phyloP scores from a whole-genome alignment of 2,797 vertebrate species.

The Molothrus ater region DNA sequence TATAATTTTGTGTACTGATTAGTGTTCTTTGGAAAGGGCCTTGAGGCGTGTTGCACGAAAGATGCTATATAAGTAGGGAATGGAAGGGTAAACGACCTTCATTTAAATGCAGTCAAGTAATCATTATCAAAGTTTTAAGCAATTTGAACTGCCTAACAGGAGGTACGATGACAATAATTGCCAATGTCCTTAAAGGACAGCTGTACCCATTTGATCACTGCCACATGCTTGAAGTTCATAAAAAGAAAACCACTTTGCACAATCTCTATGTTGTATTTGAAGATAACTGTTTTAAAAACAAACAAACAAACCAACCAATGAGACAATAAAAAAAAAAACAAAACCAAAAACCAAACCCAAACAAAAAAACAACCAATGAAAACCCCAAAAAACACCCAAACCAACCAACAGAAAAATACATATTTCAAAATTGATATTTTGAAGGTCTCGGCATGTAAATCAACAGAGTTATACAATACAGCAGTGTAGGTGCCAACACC shows the following conservation, averaged over 20 bases:
- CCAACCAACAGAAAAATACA: background rate
- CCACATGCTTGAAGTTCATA: slow-evolving; percentile 63
- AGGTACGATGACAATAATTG: slow-evolving; percentile 75
- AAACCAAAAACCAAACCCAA: background rate
- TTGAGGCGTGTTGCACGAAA: slow-evolving; percentile 68
- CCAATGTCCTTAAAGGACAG: slow-evolving; percentile 70
- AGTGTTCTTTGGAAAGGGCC: slow-evolving; percentile 77
- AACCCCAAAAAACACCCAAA: background rate
- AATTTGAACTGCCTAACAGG: slow-evolving; percentile 76
- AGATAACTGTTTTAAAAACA: background rate
- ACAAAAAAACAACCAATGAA: background rate
- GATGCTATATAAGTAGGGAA: slow-evolving; percentile 64
- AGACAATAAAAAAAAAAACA: background rate
- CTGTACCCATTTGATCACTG: slow-evolving; percentile 70
- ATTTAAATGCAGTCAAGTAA: slow-evolving; percentile 77
- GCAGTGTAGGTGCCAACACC: background rate
- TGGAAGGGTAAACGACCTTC: slow-evolving; percentile 71
- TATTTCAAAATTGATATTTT: slow-evolving; percentile 8
- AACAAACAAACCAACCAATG: background rate
- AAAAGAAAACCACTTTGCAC: slow-evolving; percentile 50
- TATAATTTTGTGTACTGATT: slow-evolving; percentile 81
- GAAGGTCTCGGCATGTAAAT: background rate
- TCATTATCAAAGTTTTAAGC: slow-evolving; percentile 80
- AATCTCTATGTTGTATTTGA: slow-evolving; percentile 19
- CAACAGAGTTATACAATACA: background rate